Evolutionary conservation across 2,113 vertebrate species (phyloP), one percentile per base, ranked within the genome.

Genomic region (Lasiurus borealis): DNA sequence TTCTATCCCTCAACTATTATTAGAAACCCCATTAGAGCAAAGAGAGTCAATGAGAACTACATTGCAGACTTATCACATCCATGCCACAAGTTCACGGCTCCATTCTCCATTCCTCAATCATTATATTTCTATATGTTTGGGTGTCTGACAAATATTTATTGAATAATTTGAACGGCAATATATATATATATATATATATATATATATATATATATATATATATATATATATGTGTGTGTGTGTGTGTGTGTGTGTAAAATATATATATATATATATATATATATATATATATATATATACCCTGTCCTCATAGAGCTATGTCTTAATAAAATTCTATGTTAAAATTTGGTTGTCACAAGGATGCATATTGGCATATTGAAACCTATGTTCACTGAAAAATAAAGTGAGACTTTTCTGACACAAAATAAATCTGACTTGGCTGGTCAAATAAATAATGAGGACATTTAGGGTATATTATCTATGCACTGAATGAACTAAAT

Each of bases 371-470:
- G 48, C 21, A 85, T 76, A 66, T 13, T 66, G 4, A 94, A 88
- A 92, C 85, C 80, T 69, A 54, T 54, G 23, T 71, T 89, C 84
- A 92, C 3, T 88, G 87, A 94, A 97, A 96, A 96, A 83, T 76
- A 68, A 85, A 95, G 69, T 87, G 57, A 89, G 71, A 81, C 62
- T 52, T 94, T 73, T 88, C 71, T 89, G 64, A 89, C 86, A 94
- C 54, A 91, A 86, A 92, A 92, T 76, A 95, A 94, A 97, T 89
- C 44, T 90, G 76, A 87, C 77, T 92, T 93, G 84, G 46, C 50
- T 94, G 90, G 64, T 15, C 93, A 85, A 93, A 93, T 96, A 89
- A 95, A 96, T 87, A 69, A 90, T 87, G 57, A 85, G 82, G 87
- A 93, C 77, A 93, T 87, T 90, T 95, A 90, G 84, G 50, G 21